Evolutionary conservation across 2,113 vertebrate genomes (phyloP).

Genomic region (Plestiodon gilberti): DNA sequence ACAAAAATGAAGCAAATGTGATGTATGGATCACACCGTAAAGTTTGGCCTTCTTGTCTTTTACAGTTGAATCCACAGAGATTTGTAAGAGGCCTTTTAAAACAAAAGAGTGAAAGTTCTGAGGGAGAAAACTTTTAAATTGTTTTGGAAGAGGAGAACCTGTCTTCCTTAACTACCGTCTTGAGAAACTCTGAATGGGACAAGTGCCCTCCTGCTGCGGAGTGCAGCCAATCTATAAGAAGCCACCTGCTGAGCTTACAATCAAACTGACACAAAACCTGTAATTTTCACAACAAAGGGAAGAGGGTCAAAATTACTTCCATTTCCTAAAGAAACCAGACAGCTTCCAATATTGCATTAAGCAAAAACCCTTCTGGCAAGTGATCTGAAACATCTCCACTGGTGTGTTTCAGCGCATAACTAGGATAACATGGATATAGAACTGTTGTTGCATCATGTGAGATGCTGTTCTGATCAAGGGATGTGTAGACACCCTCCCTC

Average conservation of each 20-base stretch:
- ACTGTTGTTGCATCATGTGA: background rate
- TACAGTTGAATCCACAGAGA: conserved; percentile 12
- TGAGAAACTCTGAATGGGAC: conserved; percentile 37
- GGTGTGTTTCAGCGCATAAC: background rate
- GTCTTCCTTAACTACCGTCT: conserved; percentile 28
- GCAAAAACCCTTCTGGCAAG: background rate
- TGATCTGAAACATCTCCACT: background rate
- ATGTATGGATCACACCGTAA: background rate
- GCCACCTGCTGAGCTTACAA: conserved; percentile 31
- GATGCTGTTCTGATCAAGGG: background rate
- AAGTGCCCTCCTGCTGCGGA: conserved; percentile 31
- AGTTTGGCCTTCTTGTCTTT: background rate
- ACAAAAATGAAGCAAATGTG: background rate
- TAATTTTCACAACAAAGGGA: conserved; percentile 32
- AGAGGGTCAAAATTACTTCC: conserved; percentile 21
- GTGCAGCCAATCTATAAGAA: conserved; percentile 31
- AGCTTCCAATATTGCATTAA: conserved; percentile 25
- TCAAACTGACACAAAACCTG: conserved; percentile 37
- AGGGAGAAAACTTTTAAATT: conserved; percentile 29
- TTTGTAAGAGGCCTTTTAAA: conserved; percentile 19
- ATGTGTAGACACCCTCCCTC: too few relatives aligned
- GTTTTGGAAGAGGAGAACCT: conserved; percentile 18
- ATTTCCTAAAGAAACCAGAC: conserved; percentile 21
- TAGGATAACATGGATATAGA: background rate
- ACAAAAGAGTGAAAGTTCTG: conserved; percentile 11